Percentiles rank a stretch among this genome's conserved stretches.
Conservation (phyloP, 2,797 vertebrate species). For the Chiroxiphia lanceolata region DNA sequence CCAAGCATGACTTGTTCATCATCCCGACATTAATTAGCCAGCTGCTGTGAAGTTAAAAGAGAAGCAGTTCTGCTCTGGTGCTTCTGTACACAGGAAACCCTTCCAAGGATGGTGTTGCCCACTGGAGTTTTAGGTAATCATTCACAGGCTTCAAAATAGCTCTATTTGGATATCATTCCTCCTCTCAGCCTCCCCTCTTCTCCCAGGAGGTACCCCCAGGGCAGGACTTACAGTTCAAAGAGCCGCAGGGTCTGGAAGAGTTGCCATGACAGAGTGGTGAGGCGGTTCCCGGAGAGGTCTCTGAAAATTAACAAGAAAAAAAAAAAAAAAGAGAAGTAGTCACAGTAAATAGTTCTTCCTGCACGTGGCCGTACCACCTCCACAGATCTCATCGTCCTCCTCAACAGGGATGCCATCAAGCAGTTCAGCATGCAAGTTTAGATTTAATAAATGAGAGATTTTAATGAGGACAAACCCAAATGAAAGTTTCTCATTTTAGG, state of each 20-base stretch:
- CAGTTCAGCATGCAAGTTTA: not conserved
- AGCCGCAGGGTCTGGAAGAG: constrained; percentile 98
- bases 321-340: not conserved
- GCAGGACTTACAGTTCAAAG: constrained; percentile 91
- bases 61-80: constrained; percentile 30
- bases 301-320: constrained; percentile 74
- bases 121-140: constrained; percentile 20
- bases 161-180: not conserved
- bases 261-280: constrained; percentile 95
- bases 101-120: constrained; percentile 24
- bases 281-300: constrained; percentile 96
- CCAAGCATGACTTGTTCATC: constrained; percentile 39
- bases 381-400: not conserved
- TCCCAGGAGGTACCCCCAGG: not conserved
- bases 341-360: not conserved
- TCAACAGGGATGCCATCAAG: not conserved
- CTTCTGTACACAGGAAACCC: not conserved
- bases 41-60: constrained; percentile 18
- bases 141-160: not conserved
- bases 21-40: constrained; percentile 10
- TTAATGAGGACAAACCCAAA: constrained; percentile 11
- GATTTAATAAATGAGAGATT: constrained; percentile 18
- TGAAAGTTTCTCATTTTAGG: not conserved
- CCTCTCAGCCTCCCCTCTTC: not conserved
- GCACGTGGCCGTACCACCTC: not conserved